These are phyloP conservation scores for Macrotus californicus DNA, from an alignment of 2,113 vertebrate species.

Conservation along the genomic window DNA sequence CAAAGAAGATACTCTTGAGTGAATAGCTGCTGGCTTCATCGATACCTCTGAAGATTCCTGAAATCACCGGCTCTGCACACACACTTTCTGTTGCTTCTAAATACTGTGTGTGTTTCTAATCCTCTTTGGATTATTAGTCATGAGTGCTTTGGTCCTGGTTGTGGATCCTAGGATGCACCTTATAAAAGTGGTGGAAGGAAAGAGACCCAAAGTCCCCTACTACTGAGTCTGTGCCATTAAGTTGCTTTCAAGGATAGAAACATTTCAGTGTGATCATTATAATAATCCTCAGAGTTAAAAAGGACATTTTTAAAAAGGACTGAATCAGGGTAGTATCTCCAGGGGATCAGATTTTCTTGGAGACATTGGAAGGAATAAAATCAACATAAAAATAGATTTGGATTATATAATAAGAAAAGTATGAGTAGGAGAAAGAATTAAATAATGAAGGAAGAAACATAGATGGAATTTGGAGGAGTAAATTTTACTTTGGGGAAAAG, in stretches of 20 bases:
- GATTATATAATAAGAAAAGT: not conserved
- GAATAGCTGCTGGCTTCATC: not conserved
- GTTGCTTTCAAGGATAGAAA: not conserved
- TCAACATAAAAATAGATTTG: not conserved
- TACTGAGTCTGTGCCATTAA: not conserved
- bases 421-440: not conserved
- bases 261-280: not conserved
- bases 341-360: not conserved
- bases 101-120: not conserved
- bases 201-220: not conserved
- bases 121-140: not conserved
- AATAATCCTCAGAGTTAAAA: not conserved
- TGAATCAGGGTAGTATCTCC: not conserved
- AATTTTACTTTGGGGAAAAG: not conserved
- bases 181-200: not conserved
- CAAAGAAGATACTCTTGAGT: not conserved
- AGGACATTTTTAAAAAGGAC: not conserved
- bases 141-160: not conserved
- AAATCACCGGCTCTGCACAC: not conserved
- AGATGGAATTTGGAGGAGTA: not conserved
- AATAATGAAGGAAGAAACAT: not conserved
- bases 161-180: not conserved
- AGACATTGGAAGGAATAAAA: not conserved
- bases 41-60: not conserved
- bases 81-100: not conserved